phyloP scores from a whole-genome alignment of 2,888 invertebrate genomes.

The Drosophila mayaguana region DNA sequence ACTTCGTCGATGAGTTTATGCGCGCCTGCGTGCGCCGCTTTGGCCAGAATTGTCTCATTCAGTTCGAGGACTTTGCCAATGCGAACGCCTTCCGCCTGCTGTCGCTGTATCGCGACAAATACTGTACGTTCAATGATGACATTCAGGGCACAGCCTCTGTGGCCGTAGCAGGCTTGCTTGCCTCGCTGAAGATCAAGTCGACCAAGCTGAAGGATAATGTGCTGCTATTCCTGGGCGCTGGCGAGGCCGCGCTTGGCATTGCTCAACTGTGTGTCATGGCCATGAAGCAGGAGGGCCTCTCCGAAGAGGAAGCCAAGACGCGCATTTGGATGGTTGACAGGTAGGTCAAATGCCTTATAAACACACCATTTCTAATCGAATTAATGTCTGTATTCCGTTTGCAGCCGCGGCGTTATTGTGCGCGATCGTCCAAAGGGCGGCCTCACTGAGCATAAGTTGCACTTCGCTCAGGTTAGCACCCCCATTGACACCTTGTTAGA shows the following conservation, averaged over 20 bases:
- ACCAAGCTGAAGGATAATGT: constrained; percentile 93
- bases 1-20: constrained; percentile 99
- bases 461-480: constrained; percentile 92
- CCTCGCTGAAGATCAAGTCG: constrained; percentile 93
- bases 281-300: constrained; percentile 94
- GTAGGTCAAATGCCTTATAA: constrained; percentile 23
- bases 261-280: constrained; percentile 96
- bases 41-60: constrained; percentile 94
- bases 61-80: constrained; percentile 99
- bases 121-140: constrained; percentile 99
- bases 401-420: constrained; percentile 95
- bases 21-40: constrained; percentile 92
- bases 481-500: constrained; percentile 92
- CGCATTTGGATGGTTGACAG: constrained; percentile 97
- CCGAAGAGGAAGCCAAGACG: constrained; percentile 90
- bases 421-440: constrained; percentile 94
- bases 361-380: not conserved
- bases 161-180: constrained; percentile 96
- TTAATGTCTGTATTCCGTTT: not conserved
- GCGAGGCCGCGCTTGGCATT: constrained; percentile 98
- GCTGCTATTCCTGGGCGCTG: constrained; percentile 98
- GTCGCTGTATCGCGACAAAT: constrained; percentile 93
- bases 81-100: constrained; percentile 97
- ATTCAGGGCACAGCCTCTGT: constrained; percentile 99
- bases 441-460: constrained; percentile 91